These are phyloP conservation scores for Thysanoteuthis rhombus DNA, from an alignment of 2,888 invertebrate genomes.

Conservation along the genomic window DNA sequence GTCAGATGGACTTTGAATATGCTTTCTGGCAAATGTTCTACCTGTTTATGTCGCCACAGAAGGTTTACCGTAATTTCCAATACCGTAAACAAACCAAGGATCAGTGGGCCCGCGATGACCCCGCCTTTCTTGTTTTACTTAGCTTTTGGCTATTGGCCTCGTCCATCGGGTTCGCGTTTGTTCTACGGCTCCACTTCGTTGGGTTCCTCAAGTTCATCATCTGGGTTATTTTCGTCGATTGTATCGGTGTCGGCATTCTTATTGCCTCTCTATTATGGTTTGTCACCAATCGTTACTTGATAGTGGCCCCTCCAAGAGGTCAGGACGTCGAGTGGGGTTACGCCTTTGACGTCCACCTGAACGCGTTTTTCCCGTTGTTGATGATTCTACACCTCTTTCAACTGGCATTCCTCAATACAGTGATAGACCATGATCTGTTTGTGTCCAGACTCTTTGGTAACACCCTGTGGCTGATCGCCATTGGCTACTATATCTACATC, in stretches of 20 bases:
- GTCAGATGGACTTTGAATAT: constrained; percentile 99
- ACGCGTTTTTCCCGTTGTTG: constrained; percentile 97
- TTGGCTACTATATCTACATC: constrained; percentile 93
- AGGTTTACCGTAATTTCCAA: constrained; percentile 74
- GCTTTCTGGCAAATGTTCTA: constrained; percentile 99
- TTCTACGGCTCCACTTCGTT: constrained; percentile 75
- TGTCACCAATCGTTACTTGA: constrained; percentile 78
- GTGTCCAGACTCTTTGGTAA: constrained; percentile 87
- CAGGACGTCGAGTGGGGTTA: constrained; percentile 98
- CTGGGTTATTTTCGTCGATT: constrained; percentile 93
- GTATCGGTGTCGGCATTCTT: constrained; percentile 85
- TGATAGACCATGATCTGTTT: constrained; percentile 81
- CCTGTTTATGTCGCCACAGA: constrained; percentile 91
- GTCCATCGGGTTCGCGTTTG: constrained; percentile 87
- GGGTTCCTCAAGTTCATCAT: constrained; percentile 83
- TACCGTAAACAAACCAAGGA: constrained; percentile 86
- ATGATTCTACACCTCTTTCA: constrained; percentile 92
- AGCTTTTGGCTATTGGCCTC: constrained; percentile 86
- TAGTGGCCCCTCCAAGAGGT: constrained; percentile 69
- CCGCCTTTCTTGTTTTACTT: constrained; percentile 93
- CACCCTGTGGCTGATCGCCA: constrained; percentile 89
- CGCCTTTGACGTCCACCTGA: constrained; percentile 97
- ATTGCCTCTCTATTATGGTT: constrained; percentile 91
- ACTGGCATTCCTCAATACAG: constrained; percentile 77
- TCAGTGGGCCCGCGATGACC: constrained; percentile 98